phyloP scores from a whole-genome alignment of 2,797 vertebrate species.

The Cygnus olor region DNA sequence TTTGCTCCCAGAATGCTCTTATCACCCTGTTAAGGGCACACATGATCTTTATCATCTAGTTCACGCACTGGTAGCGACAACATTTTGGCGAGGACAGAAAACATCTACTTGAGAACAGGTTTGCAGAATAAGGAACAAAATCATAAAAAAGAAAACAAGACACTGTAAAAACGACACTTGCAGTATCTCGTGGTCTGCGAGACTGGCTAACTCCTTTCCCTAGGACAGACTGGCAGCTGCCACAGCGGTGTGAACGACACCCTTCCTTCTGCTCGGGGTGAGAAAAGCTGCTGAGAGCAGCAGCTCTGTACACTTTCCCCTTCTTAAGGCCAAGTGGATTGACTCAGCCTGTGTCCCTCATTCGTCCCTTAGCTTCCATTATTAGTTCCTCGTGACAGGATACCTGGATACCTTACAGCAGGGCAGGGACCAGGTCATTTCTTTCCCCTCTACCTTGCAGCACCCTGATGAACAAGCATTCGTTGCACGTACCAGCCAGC shows the following conservation, averaged over 20 bases:
- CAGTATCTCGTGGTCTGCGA: neutral
- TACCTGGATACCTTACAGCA: neutral
- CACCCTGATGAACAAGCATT: neutral
- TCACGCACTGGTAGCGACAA: neutral
- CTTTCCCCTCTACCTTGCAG: neutral
- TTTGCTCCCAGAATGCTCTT: neutral
- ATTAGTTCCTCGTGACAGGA: rapidly evolving
- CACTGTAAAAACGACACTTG: neutral
- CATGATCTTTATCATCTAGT: neutral
- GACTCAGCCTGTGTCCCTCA: neutral
- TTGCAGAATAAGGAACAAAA: neutral
- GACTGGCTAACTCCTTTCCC: neutral
- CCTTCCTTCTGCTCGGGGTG: neutral
- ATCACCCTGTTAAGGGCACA: neutral
- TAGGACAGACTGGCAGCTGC: neutral
- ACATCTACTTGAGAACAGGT: rapidly evolving
- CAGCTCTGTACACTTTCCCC: neutral
- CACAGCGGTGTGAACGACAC: neutral
- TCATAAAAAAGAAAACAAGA: neutral
- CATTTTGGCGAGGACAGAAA: neutral
- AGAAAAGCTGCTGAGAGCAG: neutral
- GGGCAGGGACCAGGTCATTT: neutral
- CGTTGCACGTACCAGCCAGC: rapidly evolving
- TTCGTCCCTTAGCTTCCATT: neutral
- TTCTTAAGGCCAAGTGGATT: neutral